Evolutionary conservation across 2,113 vertebrate genomes (phyloP).

Genomic region (Probosciger aterrimus): DNA sequence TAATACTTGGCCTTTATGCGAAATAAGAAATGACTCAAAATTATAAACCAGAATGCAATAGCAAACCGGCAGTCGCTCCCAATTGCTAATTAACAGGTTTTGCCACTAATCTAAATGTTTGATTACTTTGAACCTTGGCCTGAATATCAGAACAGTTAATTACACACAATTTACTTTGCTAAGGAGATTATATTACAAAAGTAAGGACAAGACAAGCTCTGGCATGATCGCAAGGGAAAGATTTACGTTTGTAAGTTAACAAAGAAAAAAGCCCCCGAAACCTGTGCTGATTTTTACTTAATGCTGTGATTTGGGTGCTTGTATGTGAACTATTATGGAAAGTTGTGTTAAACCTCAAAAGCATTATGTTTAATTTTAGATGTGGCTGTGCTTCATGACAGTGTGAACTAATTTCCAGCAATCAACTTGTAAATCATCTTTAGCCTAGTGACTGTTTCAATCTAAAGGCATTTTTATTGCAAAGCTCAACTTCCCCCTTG

Average conservation of each 20-base stretch:
- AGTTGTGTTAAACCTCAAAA: neutral
- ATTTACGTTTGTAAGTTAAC: neutral
- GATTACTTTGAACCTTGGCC: constrained; percentile 23
- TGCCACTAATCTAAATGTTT: neutral
- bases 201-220: neutral
- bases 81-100: neutral
- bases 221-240: neutral
- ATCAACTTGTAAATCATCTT: neutral
- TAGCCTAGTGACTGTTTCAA: neutral
- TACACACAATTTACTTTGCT: neutral
- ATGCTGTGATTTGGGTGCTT: neutral
- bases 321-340: neutral
- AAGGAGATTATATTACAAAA: neutral
- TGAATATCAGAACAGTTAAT: constrained; percentile 23
- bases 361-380: neutral
- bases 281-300: neutral
- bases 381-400: neutral
- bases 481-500: neutral
- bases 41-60: neutral
- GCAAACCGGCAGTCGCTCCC: neutral
- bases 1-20: neutral
- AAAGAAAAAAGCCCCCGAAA: neutral
- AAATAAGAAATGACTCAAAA: neutral
- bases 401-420: neutral
- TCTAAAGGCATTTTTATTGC: neutral